Evolutionary conservation across 2,888 invertebrate species (phyloP).

Genomic region (Scaptomyza reducta): DNA sequence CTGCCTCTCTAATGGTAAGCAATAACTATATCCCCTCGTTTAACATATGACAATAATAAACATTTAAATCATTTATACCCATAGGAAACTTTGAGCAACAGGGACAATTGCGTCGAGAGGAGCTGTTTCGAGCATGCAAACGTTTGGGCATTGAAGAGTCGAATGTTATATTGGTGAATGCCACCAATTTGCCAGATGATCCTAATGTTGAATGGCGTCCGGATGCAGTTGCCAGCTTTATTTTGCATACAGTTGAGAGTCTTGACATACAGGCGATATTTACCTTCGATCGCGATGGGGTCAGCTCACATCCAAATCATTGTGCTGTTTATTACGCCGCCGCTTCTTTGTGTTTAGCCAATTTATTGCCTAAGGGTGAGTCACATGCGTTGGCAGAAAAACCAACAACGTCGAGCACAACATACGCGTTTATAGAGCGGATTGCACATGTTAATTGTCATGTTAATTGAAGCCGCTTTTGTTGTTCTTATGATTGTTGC

Average conservation of each 20-base stretch:
- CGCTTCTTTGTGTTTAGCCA: constrained; percentile 90
- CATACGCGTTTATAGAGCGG: constrained; percentile 27
- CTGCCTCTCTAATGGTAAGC: constrained; percentile 92
- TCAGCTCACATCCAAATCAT: constrained; percentile 97
- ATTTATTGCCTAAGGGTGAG: constrained; percentile 90
- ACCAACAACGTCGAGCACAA: constrained; percentile 33
- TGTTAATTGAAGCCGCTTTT: constrained; percentile 54
- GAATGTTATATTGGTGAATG: constrained; percentile 90
- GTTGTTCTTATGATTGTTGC: constrained; percentile 28
- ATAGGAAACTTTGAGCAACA: constrained; percentile 88
- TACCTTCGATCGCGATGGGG: constrained; percentile 97
- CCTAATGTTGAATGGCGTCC: constrained; percentile 91
- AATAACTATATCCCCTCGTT: neutral
- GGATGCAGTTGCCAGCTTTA: constrained; percentile 87
- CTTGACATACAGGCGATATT: constrained; percentile 93
- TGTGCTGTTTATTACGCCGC: constrained; percentile 92
- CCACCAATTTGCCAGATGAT: constrained; percentile 90
- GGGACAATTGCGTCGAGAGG: constrained; percentile 88
- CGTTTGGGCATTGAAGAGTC: constrained; percentile 91
- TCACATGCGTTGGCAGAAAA: constrained; percentile 65
- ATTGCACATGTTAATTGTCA: constrained; percentile 75
- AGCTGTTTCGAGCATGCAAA: constrained; percentile 92
- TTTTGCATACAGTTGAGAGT: constrained; percentile 89
- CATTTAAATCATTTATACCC: constrained; percentile 1
- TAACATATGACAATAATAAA: neutral